Conservation (phyloP, 2,888 invertebrate genomes). For the Polydrusus tereticollis region DNA sequence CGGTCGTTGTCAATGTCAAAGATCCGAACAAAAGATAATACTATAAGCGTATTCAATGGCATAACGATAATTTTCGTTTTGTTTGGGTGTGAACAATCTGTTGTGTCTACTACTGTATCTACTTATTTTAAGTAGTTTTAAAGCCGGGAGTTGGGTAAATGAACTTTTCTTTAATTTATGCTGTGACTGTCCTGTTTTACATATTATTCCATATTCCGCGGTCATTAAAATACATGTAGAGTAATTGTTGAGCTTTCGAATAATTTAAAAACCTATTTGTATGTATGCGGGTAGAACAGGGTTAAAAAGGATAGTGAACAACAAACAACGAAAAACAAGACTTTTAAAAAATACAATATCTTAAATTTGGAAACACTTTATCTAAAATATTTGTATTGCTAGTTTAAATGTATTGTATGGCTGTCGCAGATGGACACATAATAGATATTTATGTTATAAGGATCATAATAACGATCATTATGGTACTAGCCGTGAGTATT, state of each 20-base stretch:
- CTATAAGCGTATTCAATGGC: conserved; percentile 40
- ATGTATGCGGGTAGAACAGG: background rate
- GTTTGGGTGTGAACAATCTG: conserved; percentile 47
- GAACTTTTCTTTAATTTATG: conserved; percentile 26
- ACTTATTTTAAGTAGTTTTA: conserved; percentile 41
- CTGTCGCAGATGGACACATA: no score
- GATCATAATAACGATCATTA: no score
- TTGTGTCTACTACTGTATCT: conserved; percentile 39
- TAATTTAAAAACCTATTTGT: background rate
- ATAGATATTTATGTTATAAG: no score
- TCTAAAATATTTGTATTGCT: no score
- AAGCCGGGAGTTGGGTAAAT: conserved; percentile 38
- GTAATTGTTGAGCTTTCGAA: conserved; percentile 20
- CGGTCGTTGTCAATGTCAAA: conserved; percentile 33
- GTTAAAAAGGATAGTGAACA: no score
- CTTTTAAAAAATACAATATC: no score
- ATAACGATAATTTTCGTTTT: conserved; percentile 38
- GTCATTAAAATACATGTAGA: conserved; percentile 19
- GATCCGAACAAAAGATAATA: conserved; percentile 44
- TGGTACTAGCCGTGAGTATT: no score
- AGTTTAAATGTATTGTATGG: no score
- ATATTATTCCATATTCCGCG: conserved; percentile 23
- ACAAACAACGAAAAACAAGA: no score
- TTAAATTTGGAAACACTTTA: no score
- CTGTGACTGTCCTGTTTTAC: conserved; percentile 23